Conservation (phyloP, 2,113 vertebrate species). For the Ellobius talpinus region DNA sequence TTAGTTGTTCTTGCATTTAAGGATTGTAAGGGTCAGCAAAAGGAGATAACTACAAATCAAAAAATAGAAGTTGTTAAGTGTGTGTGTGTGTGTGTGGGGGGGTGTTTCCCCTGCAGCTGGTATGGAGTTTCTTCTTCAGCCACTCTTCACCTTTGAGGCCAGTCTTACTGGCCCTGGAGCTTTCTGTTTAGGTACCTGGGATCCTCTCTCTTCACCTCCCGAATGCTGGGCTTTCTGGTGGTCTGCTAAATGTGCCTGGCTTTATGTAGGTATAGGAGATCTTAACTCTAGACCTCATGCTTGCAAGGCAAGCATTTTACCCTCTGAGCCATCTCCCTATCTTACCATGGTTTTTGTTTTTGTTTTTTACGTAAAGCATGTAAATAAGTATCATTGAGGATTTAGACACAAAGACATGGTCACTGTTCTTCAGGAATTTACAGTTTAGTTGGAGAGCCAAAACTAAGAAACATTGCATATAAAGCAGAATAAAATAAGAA, state of each 20-base stretch:
- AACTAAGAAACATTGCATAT: neutral
- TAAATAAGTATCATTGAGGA: neutral
- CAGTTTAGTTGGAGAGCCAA: constrained; percentile 3
- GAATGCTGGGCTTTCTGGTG: neutral
- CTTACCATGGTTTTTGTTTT: neutral
- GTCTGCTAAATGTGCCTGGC: neutral
- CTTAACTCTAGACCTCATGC: neutral
- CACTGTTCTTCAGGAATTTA: constrained; percentile 11
- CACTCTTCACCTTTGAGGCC: neutral
- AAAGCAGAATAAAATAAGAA: constrained; percentile 28
- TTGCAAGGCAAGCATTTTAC: neutral
- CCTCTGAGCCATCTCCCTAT: neutral
- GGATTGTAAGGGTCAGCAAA: neutral
- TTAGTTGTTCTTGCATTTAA: neutral
- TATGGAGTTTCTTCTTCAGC: neutral
- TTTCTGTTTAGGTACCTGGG: neutral
- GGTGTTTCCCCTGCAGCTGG: neutral
- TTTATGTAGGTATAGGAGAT: neutral
- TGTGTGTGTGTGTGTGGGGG: rapidly evolving
- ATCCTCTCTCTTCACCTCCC: neutral
- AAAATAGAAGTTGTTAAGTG: neutral
- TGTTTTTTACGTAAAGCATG: neutral
- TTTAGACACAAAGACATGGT: constrained; percentile 28
- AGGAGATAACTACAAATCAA: constrained; percentile 32
- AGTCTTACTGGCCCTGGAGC: neutral